phyloP scores from a whole-genome alignment of 92 coral and sea anemone genomes.

The Heteractis magnifica region DNA sequence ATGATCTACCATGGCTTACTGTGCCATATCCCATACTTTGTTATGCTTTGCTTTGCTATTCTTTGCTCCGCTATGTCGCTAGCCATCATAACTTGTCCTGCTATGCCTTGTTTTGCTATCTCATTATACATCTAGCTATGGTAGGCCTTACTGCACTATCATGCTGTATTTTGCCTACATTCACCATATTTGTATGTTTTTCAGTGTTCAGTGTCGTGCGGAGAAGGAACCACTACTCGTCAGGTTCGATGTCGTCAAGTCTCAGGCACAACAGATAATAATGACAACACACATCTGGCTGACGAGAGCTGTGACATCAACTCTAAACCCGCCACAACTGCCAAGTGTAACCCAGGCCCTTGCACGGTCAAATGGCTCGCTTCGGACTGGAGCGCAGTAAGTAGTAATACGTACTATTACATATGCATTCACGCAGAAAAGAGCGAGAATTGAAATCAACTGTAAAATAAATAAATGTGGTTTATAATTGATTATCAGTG shows the following conservation, averaged over 20 bases:
- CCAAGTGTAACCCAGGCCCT: constrained; percentile 80
- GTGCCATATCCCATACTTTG: neutral
- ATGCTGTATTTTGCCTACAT: neutral
- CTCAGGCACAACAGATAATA: constrained; percentile 10
- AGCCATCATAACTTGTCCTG: neutral
- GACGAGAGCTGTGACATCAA: constrained; percentile 61
- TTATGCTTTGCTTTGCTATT: neutral
- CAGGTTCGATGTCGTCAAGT: constrained; percentile 59
- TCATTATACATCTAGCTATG: neutral
- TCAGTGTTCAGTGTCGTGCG: constrained; percentile 85
- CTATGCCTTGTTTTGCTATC: neutral
- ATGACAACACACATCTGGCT: constrained; percentile 30
- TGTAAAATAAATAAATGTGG: neutral
- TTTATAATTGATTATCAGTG: constrained; percentile 52
- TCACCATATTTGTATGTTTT: neutral
- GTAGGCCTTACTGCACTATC: neutral
- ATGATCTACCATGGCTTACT: neutral
- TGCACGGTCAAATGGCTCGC: constrained; percentile 82
- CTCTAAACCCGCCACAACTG: constrained; percentile 51
- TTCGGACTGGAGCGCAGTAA: constrained; percentile 86
- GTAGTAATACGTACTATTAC: neutral
- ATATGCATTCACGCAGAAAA: no score
- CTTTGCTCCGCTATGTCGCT: neutral
- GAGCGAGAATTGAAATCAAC: no score
- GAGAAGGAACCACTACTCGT: constrained; percentile 64